Base-by-base conservation (phyloP, 2,888 invertebrate genomes). In the Galerucella nymphaeae region DNA sequence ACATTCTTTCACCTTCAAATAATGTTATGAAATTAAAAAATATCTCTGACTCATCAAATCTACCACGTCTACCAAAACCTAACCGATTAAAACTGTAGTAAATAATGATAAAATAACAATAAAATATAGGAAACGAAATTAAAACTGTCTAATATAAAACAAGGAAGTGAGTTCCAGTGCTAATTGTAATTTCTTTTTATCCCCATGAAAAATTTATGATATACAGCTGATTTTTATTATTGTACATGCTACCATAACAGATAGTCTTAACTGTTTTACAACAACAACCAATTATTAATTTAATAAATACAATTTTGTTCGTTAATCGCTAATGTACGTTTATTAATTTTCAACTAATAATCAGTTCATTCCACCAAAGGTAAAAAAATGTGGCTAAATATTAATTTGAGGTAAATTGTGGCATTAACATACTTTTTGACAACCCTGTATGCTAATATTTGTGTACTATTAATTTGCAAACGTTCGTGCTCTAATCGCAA, bases 401-500 rank as follows among this genome's bases (percentile, higher is more conserved):
- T 38, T 1, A 30, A 5, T 30, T 3, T 3, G 23, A 30, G 4
- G 23, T 23, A 23, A 23, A 30, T 30, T 30, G 30, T 30, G 30
- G 6, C 6, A 30, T 30, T 30, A 9, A 6, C 30, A 9, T 38
- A 38, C 30, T 38, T 38, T 38, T 38, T 8, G 30, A 38, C 30
- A 38, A 9, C 30, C 8, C 30, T 38, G 30, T 67, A 30, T 61
- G 38, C 45, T 41, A 30, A 9, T 57, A 4, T 30, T 53, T 10
- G 20, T 57, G 45, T 16, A n/a, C 58, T 11, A 58, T 66, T 42
- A 41, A 62, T 62, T 62, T 62, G 50, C 50, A 20, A 30, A 30
- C 63, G 62, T 71, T 76, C 75, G 73, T 75, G 76, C 70, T 75
- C 65, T 38, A 59, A 71, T 74, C 59, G 71, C 66, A 71, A 41